Base-by-base conservation (phyloP, 2,113 vertebrate genomes). In the Martes martes region DNA sequence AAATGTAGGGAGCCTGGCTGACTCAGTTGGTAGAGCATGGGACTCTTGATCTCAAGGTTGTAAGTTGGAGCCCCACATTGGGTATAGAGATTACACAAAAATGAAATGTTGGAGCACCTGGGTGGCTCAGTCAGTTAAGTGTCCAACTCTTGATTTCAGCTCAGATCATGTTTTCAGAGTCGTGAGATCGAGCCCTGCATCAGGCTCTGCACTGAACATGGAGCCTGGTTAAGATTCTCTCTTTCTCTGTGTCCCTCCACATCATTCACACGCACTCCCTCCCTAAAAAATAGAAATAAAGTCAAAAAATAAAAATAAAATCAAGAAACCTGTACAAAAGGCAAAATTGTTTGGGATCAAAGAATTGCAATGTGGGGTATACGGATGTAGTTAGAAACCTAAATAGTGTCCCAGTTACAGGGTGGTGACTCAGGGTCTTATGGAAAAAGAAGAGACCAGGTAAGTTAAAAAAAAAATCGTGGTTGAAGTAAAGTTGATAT, bases 221-320 rank as follows among this genome's bases (percentile, higher is more conserved):
- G 65, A 67, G 65, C 65, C 31, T n/a, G 31, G 2, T 67, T 67
- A 19, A 57, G 55, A 57, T 19, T 33, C 63, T 55, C 31, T 67
- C 65, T 16, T 31, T 7, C 65, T 31, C 33, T n/a, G 4, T 67
- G 33, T 33, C 33, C 67, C 33, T 69, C 33, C 67, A 69, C 33
- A n/a, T 18, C 33, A n/a, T n/a, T 19, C 33, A 10, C 0, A 0
- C 2, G 2, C 14, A 65, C 28, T 15, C 16, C 33, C 31, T 69
- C 33, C n/a, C 33, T n/a, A n/a, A 69, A 69, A 69, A n/a, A n/a
- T 28, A 67, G 28, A 18, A 69, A 69, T 19, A 69, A 69, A 69
- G 33, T n/a, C 0, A 19, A 67, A n/a, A 67, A 69, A 69, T 67
- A 67, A n/a, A 67, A 69, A n/a, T 67, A 69, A 67, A 67, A 67